Percentiles rank a stretch among this genome's conserved stretches.
Evolutionary conservation across 1,140 invertebrate species (phyloP).

Genomic region (Cydia fagiglandana): DNA sequence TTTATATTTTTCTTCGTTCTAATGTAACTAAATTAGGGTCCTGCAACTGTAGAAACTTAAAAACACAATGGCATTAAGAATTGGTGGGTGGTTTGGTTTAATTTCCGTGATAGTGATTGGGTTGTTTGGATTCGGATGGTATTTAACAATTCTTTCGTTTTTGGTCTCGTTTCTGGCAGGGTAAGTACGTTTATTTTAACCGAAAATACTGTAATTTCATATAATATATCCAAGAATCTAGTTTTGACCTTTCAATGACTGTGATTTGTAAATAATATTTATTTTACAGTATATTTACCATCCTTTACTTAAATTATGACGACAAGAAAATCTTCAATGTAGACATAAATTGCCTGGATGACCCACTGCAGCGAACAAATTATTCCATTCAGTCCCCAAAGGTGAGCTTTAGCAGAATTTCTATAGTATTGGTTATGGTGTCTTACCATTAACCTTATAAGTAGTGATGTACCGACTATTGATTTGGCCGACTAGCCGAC

Average conservation of each 20-base stretch:
- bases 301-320: conserved; percentile 68
- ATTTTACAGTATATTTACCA: conserved; percentile 53
- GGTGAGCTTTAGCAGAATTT: conserved; percentile 44
- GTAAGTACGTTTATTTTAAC: conserved; percentile 49
- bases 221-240: background rate
- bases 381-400: conserved; percentile 65
- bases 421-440: background rate
- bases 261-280: background rate
- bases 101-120: conserved; percentile 66
- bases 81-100: conserved; percentile 64
- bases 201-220: background rate
- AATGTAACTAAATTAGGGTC: conserved; percentile 19
- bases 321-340: conserved; percentile 63
- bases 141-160: conserved; percentile 65
- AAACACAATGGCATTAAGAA: conserved; percentile 50
- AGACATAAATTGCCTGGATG: conserved; percentile 65
- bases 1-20: conserved; percentile 6
- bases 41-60: conserved; percentile 18
- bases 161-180: conserved; percentile 63
- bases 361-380: conserved; percentile 67
- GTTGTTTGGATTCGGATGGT: conserved; percentile 66
- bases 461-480: too few relatives aligned
- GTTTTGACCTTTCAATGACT: background rate
- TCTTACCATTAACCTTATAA: too few relatives aligned
- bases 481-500: too few relatives aligned